phyloP scores from a whole-genome alignment of 2,113 vertebrate genomes.

The Triplophysa dalaica region DNA sequence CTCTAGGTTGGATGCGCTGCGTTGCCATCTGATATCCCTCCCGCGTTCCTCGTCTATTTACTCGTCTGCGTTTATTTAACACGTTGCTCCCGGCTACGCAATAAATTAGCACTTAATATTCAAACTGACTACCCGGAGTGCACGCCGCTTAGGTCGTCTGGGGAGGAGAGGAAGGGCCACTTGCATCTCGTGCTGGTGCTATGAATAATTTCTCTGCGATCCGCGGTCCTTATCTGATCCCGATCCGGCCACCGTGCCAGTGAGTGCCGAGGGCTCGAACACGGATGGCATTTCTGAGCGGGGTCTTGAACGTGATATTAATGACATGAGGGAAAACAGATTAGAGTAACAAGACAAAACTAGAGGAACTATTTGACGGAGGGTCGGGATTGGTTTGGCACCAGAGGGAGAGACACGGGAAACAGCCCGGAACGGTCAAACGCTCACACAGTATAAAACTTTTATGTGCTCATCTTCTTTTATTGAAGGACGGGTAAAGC shows the following conservation, averaged over 20 bases:
- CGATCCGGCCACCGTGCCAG: constrained; percentile 28
- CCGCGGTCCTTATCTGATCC: neutral
- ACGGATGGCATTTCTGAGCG: constrained; percentile 11
- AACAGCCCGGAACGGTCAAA: constrained; percentile 30
- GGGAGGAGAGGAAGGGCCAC: constrained; percentile 41
- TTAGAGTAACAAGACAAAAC: constrained; percentile 40
- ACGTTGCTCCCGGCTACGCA: constrained; percentile 69
- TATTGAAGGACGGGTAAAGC: constrained; percentile 23
- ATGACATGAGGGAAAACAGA: constrained; percentile 43
- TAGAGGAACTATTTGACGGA: constrained; percentile 31
- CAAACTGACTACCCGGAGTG: constrained; percentile 50
- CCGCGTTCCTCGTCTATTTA: constrained; percentile 61
- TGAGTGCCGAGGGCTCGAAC: neutral
- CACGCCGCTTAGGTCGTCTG: constrained; percentile 25
- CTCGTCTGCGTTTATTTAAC: constrained; percentile 72
- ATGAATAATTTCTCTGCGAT: constrained; percentile 41
- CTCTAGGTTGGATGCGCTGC: constrained; percentile 34
- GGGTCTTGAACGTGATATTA: constrained; percentile 30
- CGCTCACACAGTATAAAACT: constrained; percentile 21
- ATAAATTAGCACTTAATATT: constrained; percentile 76
- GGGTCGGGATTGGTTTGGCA: constrained; percentile 11
- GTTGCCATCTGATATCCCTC: constrained; percentile 66
- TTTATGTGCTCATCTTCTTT: constrained; percentile 33
- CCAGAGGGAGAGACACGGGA: constrained; percentile 20
- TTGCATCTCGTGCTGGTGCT: constrained; percentile 13